These are phyloP conservation scores for Myotis brandtii DNA, from an alignment of 2,113 vertebrate genomes.

Conservation along the genomic window DNA sequence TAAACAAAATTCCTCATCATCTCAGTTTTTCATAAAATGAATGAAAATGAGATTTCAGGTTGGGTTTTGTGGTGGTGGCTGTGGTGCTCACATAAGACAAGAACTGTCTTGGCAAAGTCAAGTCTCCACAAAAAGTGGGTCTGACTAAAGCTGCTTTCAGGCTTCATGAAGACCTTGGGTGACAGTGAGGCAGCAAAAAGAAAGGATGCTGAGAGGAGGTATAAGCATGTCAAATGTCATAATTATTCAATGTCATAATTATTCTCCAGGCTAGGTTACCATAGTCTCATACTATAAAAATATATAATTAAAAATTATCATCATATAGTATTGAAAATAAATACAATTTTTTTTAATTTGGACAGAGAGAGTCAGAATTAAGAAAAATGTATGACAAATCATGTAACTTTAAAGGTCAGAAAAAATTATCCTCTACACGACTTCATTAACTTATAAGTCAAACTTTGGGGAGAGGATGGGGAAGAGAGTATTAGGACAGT, in stretches of 20 bases:
- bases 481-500: background rate
- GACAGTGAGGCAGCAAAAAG: background rate
- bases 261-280: background rate
- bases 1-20: background rate
- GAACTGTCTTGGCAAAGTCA: background rate
- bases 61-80: fast-evolving
- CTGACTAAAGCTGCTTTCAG: too few species aligned
- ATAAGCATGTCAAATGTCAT: background rate
- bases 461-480: background rate
- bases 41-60: background rate
- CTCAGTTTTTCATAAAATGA: background rate
- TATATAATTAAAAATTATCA: background rate
- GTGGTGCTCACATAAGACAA: background rate
- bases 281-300: background rate
- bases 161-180: background rate
- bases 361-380: background rate
- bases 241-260: background rate
- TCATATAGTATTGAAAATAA: background rate
- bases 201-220: background rate
- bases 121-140: background rate
- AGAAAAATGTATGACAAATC: background rate
- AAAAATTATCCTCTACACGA: background rate
- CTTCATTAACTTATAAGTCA: background rate
- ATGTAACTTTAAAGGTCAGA: background rate
- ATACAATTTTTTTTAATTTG: background rate